Evolutionary conservation across 2,797 vertebrate species (phyloP).

Genomic region (Macropus fuliginosus): DNA sequence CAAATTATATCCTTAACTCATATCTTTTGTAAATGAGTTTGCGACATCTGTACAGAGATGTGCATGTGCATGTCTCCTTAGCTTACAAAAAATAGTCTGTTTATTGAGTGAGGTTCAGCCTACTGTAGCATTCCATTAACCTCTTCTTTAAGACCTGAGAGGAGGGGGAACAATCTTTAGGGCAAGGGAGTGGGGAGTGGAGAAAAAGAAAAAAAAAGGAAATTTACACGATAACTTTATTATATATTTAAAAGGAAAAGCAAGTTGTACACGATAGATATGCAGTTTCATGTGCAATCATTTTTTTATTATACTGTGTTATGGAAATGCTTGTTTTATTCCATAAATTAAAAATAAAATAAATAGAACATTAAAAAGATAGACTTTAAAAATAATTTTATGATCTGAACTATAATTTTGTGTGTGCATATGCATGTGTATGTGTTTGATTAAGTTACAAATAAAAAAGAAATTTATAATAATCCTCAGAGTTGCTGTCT

Average conservation of each 20-base stretch:
- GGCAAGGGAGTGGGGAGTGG: background rate
- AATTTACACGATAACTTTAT: no score
- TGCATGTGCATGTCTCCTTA: background rate
- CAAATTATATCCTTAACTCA: background rate
- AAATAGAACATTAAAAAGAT: background rate
- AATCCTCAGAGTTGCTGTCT: background rate
- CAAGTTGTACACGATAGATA: background rate
- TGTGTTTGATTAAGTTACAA: background rate
- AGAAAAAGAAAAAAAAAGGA: background rate
- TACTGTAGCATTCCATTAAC: background rate
- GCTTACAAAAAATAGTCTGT: background rate
- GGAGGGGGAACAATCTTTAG: background rate
- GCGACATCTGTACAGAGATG: background rate
- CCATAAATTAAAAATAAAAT: background rate
- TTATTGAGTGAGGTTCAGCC: background rate
- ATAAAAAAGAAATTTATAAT: background rate
- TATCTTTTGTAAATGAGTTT: background rate
- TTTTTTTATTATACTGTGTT: background rate
- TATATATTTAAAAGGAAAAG: constrained; percentile 1
- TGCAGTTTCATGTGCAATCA: background rate
- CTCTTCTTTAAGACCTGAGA: background rate
- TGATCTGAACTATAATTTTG: background rate
- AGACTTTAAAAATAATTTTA: background rate
- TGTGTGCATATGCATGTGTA: background rate
- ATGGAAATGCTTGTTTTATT: background rate